These are phyloP conservation scores for Gymnorhina tibicen DNA, from an alignment of 2,113 vertebrate genomes.

Conservation along the genomic window DNA sequence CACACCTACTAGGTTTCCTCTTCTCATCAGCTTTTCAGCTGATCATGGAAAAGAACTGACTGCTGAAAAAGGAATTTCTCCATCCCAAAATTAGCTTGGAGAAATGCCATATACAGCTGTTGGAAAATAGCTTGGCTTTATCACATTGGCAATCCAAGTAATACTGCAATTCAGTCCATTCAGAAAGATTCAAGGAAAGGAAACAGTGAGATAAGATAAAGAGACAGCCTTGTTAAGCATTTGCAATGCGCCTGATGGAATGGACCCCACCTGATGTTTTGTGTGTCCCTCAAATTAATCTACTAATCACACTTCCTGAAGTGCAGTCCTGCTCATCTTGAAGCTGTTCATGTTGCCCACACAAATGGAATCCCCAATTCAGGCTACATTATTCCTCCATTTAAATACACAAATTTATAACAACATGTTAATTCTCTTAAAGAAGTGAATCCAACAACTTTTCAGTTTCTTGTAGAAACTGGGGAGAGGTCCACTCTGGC, in stretches of 20 bases:
- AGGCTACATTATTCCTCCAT: neutral
- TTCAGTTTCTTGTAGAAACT: neutral
- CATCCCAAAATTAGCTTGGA: constrained; percentile 17
- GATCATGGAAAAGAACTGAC: neutral
- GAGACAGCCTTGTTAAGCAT: neutral
- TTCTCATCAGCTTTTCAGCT: neutral
- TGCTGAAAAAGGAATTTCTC: constrained; percentile 1
- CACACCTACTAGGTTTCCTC: neutral
- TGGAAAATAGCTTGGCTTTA: neutral
- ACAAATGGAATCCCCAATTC: neutral
- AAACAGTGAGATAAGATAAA: neutral
- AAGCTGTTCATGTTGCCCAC: neutral
- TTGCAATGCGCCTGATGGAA: neutral
- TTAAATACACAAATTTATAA: neutral
- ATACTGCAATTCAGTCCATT: neutral
- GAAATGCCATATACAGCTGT: neutral
- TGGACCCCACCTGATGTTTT: neutral
- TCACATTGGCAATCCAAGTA: neutral
- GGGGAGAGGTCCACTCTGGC: neutral
- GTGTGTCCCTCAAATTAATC: neutral
- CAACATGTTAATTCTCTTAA: accelerated
- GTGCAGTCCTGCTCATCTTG: neutral
- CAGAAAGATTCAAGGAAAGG: neutral
- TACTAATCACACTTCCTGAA: neutral
- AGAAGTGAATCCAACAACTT: neutral